These are phyloP conservation scores for Eutrigla gurnardus DNA, from an alignment of 2,797 vertebrate species.

Conservation along the genomic window DNA sequence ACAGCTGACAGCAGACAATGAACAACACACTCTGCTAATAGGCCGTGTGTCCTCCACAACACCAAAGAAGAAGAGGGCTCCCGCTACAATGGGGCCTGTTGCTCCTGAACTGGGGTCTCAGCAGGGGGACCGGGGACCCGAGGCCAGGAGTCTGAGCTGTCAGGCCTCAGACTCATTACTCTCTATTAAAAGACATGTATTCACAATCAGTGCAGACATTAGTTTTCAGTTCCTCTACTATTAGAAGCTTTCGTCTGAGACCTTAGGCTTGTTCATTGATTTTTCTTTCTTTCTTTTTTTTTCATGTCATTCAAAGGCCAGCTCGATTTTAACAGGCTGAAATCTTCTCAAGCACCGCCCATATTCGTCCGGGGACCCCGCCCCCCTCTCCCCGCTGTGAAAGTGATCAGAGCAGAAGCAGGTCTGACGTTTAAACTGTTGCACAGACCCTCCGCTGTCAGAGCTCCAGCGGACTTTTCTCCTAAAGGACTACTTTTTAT, in stretches of 20 bases:
- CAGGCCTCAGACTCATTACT: background rate
- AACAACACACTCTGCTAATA: conserved; percentile 76
- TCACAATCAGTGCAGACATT: background rate
- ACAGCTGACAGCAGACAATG: conserved; percentile 74
- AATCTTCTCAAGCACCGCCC: conserved; percentile 47
- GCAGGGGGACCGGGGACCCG: conserved; percentile 41
- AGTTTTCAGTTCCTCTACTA: background rate
- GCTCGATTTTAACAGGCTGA: conserved; percentile 47
- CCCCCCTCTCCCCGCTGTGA: conserved; percentile 27
- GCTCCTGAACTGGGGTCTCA: conserved; percentile 37
- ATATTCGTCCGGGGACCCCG: background rate
- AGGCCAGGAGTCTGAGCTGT: conserved; percentile 42
- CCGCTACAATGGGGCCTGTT: conserved; percentile 41
- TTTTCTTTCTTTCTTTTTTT: background rate
- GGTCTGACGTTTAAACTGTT: conserved; percentile 51
- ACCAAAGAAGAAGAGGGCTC: conserved; percentile 56
- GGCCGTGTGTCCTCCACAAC: conserved; percentile 69
- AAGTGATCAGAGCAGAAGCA: conserved; percentile 46
- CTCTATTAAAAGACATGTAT: background rate
- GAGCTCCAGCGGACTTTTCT: conserved; percentile 14
- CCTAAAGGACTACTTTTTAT: background rate
- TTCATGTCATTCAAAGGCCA: conserved; percentile 39
- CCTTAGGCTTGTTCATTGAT: background rate
- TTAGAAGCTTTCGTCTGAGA: background rate
- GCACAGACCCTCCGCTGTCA: conserved; percentile 45